These are phyloP conservation scores for Brachionus plicatilis DNA, from an alignment of 1,140 invertebrate genomes.

Conservation along the genomic window DNA sequence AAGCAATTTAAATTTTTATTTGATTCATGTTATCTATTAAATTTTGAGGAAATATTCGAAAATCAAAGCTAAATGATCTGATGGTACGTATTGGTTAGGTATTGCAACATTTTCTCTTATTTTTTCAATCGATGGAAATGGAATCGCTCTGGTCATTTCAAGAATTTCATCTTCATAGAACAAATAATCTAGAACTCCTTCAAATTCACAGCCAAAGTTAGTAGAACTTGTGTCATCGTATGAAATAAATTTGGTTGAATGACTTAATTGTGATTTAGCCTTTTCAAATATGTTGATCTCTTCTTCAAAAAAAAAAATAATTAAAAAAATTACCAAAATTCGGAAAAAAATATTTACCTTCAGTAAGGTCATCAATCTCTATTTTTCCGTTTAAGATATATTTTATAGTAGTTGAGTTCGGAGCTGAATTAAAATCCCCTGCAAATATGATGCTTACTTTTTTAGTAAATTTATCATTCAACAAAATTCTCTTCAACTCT, in stretches of 20 bases:
- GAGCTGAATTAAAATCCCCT: conserved; percentile 33
- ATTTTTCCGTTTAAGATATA: neutral
- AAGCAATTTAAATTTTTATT: no score
- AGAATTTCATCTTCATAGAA: conserved; percentile 26
- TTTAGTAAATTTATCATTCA: neutral
- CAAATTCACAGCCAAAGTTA: neutral
- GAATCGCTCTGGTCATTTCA: neutral
- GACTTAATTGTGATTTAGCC: neutral
- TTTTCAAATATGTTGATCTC: neutral
- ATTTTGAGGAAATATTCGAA: conserved; percentile 5
- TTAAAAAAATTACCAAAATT: neutral
- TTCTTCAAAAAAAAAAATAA: neutral
- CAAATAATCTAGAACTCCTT: conserved; percentile 8
- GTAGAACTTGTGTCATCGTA: neutral
- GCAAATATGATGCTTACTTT: neutral
- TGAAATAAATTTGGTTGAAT: neutral
- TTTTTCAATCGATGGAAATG: conserved; percentile 7
- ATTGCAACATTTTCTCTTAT: neutral
- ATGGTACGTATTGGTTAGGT: conserved; percentile 12
- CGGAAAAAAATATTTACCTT: neutral
- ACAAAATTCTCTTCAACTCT: neutral
- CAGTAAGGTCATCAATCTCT: neutral
- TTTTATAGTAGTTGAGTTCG: neutral
- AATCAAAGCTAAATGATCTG: conserved; percentile 30
- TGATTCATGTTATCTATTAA: neutral